Evolutionary conservation across 2,113 vertebrate genomes (phyloP).

Genomic region (Nothoprocta pentlandii): DNA sequence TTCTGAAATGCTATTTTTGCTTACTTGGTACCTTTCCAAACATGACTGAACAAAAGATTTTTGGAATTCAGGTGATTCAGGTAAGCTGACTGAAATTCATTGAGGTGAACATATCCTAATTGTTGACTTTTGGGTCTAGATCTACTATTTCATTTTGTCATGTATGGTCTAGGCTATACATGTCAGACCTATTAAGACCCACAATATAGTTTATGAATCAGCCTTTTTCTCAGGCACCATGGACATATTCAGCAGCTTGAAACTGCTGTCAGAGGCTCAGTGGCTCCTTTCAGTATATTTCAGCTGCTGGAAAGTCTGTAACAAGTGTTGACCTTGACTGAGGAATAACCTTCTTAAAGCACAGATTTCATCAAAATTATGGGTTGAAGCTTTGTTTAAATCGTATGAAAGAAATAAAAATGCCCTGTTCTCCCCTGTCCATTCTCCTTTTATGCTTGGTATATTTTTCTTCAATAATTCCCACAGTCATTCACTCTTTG

Average conservation of each 20-base stretch:
- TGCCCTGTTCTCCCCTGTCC: neutral
- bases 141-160: neutral
- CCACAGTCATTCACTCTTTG: neutral
- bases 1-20: neutral
- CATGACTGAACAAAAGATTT: neutral
- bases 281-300: neutral
- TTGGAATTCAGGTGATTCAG: neutral
- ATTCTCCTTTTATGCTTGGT: neutral
- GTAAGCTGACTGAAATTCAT: neutral
- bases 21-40: neutral
- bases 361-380: neutral
- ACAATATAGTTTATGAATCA: neutral
- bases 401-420: neutral
- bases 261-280: neutral
- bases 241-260: neutral
- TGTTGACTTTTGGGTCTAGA: neutral
- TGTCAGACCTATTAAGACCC: neutral
- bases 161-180: neutral
- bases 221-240: neutral
- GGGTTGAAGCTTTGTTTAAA: neutral
- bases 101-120: neutral
- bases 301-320: neutral
- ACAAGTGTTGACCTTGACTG: neutral
- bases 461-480: neutral
- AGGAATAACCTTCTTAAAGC: neutral